Evolutionary conservation across 2,113 vertebrate species (phyloP), one percentile per base, ranked within the genome.

Genomic region (Nibea coibor): DNA sequence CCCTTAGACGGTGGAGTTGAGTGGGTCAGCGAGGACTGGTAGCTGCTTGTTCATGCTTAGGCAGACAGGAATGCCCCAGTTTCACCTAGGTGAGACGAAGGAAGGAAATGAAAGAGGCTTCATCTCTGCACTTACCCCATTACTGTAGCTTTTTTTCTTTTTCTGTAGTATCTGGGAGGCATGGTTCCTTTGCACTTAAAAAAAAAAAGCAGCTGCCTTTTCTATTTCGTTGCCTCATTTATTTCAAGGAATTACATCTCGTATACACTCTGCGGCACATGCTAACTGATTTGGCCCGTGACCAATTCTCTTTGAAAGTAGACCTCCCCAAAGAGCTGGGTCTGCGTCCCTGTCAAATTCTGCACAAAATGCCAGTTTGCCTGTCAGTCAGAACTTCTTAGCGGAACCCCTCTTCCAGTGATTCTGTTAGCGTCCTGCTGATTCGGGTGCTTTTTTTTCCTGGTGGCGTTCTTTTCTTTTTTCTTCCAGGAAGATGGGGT

Each of bases 371-470:
- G 79, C 66, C 72, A 56, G 53, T 78, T 68, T 50, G 20, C 79
- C 72, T 83, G 88, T 88, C 89, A 82, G 19, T 90, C 87, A 91
- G 62, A 77, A 26, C 63, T 12, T 80, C 78, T 59, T 19, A 11
- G 39, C 47, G 10, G 72, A 85, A 78, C 64, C 66, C 50, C 72
- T 63, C 71, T 26, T 59, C 65, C 53, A 64, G 74, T 50, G 66
- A 69, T 54, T 82, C 31, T 28, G 48, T 57, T 63, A 42, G 82
- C 16, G 47, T 92, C 88, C 88, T 75, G 90, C 86, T 91, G 87
- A 86, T 76, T 9, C 5, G 5, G 28, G 15, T 14, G 1, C 22
- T 78, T 87, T 26, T 26, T 26, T 26, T 26, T 84, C 62, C 78
- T 28, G 20, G 48, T 19, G 1, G 35, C 70, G 42, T 64, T 51